Evolutionary conservation across 2,113 vertebrate species (phyloP).

Genomic region (Opisthocomus hoazin): DNA sequence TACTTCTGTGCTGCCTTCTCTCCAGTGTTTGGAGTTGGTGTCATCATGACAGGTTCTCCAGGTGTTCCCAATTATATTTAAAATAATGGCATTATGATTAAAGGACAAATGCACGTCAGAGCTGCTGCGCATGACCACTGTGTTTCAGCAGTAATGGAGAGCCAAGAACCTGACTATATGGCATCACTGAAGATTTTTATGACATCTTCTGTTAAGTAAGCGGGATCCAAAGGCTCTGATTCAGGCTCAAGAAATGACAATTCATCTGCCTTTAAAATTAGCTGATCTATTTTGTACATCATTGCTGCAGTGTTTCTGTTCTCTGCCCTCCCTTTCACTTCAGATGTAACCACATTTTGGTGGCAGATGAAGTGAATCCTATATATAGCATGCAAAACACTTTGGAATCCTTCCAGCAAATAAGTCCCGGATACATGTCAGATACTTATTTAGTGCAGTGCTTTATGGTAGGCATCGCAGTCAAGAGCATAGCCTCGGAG

Average conservation of each 20-base stretch:
- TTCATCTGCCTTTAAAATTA: conserved; percentile 28
- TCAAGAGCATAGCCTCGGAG: not conserved
- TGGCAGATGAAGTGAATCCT: conserved; percentile 46
- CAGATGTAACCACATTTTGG: not conserved
- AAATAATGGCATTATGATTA: not conserved
- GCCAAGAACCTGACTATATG: not conserved
- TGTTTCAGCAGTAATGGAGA: not conserved
- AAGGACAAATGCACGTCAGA: not conserved
- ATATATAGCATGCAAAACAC: conserved; percentile 32
- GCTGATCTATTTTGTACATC: conserved; percentile 15
- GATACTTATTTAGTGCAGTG: not conserved
- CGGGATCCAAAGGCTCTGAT: not conserved
- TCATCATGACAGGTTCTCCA: not conserved
- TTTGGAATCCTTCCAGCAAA: conserved; percentile 28
- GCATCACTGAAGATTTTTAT: not conserved
- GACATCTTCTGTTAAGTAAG: not conserved
- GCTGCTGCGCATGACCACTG: not conserved
- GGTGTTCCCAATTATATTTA: not conserved
- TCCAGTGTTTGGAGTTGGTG: not conserved
- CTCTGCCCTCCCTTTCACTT: conserved; percentile 1
- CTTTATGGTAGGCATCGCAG: not conserved
- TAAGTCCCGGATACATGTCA: not conserved
- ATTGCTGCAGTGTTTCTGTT: not conserved
- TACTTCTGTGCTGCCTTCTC: not conserved
- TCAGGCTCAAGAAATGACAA: not conserved